Base-by-base conservation (phyloP, 2,888 invertebrate genomes). In the Frankliniella intonsa region DNA sequence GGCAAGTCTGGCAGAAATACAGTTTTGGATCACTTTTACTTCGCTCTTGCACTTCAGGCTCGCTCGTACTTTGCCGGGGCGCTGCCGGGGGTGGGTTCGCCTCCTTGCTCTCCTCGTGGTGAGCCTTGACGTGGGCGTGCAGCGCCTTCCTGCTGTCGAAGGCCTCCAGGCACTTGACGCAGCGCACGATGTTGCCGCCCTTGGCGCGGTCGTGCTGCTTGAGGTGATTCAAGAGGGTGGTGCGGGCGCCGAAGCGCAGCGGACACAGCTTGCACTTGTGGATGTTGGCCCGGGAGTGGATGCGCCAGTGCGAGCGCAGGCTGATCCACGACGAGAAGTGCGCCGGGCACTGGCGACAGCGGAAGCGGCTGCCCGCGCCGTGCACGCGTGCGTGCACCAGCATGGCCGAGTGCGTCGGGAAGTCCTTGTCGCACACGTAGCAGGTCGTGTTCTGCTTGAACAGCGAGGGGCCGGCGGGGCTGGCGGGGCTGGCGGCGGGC, bases 151-250 rank as follows among this genome's bases (percentile, higher is more conserved):
- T n/a, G n/a, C 69, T 22, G 22, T 22, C 69, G 69, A 69, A 69
- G 22, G 22, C 22, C 69, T 69, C 69, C 69, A 69, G 22, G 69
- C 69, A 69, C 69, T 22, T 69, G 69, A n/a, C 22, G 7, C 69
- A 69, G 3, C 69, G 69, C 22, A 22, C n/a, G 69, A 69, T n/a
- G 22, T 69, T 69, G 69, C 22, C 22, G 22, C 69, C 69, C 22
- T 69, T n/a, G 22, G 11, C 11, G 69, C 69, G 69, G 69, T 69
- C 69, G 69, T 69, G 69, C 69, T n/a, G n/a, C 69, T 69, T 69
- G 69, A 69, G 69, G 69, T 69, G 69, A 22, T n/a, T 22, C 9
- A 69, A 9, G 22, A 69, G 69, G 22, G n/a, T 8, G 69, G 22
- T 69, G 69, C 69, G 69, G 11, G 69, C 69, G 22, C 22, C 69